Percentiles rank a stretch among this genome's conserved stretches.
Evolutionary conservation across 2,888 invertebrate genomes (phyloP).

Genomic region (Sussaba pulchella): DNA sequence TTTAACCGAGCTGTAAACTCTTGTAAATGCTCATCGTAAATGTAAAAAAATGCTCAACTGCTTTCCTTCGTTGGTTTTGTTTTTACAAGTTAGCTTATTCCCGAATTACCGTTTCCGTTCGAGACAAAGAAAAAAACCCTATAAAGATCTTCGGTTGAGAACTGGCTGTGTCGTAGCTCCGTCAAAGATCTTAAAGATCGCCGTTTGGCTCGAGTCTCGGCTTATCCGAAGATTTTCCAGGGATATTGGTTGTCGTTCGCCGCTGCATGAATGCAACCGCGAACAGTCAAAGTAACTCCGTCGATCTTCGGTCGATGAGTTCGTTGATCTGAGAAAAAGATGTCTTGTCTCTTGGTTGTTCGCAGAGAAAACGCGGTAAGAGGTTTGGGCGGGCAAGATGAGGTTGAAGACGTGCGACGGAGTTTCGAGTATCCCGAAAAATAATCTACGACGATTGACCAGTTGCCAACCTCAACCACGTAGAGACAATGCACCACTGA

Average conservation of each 20-base stretch:
- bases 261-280: constrained; percentile 22
- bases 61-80: constrained; percentile 27
- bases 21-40: neutral
- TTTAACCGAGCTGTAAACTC: neutral
- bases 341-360: constrained; percentile 23
- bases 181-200: neutral
- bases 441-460: no score
- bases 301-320: constrained; percentile 46
- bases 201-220: constrained; percentile 31
- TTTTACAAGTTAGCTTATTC: constrained; percentile 54
- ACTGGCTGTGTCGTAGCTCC: neutral
- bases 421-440: no score
- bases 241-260: constrained; percentile 29
- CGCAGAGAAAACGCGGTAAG: constrained; percentile 10
- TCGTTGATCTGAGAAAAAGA: constrained; percentile 60
- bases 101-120: neutral
- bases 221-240: constrained; percentile 61
- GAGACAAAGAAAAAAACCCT: constrained; percentile 30
- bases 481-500: no score
- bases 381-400: neutral
- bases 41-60: no score
- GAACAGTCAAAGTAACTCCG: constrained; percentile 29
- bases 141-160: constrained; percentile 39
- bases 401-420: constrained; percentile 12
- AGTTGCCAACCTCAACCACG: no score